Evolutionary conservation across 2,113 vertebrate genomes (phyloP).

Genomic region (Agapornis roseicollis): DNA sequence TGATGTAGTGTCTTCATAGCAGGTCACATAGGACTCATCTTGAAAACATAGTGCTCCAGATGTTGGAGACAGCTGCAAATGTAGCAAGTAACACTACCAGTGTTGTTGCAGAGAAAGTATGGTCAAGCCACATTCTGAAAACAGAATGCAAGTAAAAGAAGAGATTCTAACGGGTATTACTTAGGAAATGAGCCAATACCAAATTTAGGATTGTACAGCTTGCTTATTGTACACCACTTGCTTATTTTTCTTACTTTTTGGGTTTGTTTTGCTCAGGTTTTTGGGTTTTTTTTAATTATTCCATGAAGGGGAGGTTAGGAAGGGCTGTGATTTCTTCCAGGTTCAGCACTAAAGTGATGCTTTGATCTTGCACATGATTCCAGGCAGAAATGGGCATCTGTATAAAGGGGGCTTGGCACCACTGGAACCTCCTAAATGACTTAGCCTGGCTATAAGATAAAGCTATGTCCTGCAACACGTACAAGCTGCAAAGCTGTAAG

Average conservation of each 20-base stretch:
- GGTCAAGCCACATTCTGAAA: neutral
- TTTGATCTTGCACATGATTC: neutral
- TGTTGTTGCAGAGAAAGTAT: neutral
- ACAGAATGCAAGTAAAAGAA: neutral
- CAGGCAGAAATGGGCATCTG: neutral
- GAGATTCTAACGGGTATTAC: neutral
- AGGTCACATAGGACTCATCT: neutral
- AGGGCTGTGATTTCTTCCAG: neutral
- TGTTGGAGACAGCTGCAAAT: neutral
- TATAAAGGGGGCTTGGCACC: rapidly evolving
- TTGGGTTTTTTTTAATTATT: neutral
- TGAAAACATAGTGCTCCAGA: neutral
- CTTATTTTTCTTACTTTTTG: neutral
- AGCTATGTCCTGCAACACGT: neutral
- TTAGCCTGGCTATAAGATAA: neutral
- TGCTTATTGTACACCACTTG: too few relatives aligned
- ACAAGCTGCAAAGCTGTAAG: neutral
- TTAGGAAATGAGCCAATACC: neutral
- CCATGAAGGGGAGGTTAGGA: neutral
- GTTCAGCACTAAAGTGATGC: neutral
- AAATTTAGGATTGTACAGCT: neutral
- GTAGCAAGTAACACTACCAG: neutral
- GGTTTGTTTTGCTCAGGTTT: neutral
- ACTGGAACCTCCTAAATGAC: neutral
- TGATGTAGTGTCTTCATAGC: neutral